Evolutionary conservation across 2,113 vertebrate genomes (phyloP), one percentile per base, ranked within the genome.

Genomic region (Epinephelus cyanopodus): DNA sequence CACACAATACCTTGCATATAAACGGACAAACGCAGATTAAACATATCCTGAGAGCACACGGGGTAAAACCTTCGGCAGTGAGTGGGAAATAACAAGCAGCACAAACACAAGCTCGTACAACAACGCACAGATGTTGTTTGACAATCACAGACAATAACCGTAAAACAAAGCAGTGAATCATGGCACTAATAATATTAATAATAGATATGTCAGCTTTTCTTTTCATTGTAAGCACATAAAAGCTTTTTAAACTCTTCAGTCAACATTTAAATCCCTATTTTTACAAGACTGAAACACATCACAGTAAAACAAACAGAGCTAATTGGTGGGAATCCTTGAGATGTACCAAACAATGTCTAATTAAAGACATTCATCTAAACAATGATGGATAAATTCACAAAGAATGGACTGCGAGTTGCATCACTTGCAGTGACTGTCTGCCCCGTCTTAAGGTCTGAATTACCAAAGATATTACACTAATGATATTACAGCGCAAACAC

Each of bases 361-460:
- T 86, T 74, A 77, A 91, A 83, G 71, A n/a, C 19, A 23, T 72
- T 72, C 74, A 67, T 63, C 74, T 72, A 79, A 87, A 82, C 71
- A 72, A 17, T 54, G 70, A 62, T 37, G 33, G n/a, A 12, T 45
- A 10, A 45, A 12, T 9, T 45, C 42, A 42, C 42, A 45, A 45
- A 45, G 42, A 45, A 45, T 45, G 11, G 42, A 45, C 3, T 45
- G 42, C 3, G 42, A 10, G 7, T 45, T 37, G 33, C 33, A 37
- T 37, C 33, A 37, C 33, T 37, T 37, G 6, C 6, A 37, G 33
- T 6, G 33, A 37, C 33, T 37, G 6, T 37, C 33, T 37, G 33
- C 33, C 33, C 5, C 6, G 33, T 37, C 33, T 37, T 7, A 37
- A 37, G 33, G 33, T 37, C 33, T 7, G 6, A 37, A 37, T 37